Base-by-base conservation (phyloP, 2,113 vertebrate species). In the Apistogramma diplotaenia region DNA sequence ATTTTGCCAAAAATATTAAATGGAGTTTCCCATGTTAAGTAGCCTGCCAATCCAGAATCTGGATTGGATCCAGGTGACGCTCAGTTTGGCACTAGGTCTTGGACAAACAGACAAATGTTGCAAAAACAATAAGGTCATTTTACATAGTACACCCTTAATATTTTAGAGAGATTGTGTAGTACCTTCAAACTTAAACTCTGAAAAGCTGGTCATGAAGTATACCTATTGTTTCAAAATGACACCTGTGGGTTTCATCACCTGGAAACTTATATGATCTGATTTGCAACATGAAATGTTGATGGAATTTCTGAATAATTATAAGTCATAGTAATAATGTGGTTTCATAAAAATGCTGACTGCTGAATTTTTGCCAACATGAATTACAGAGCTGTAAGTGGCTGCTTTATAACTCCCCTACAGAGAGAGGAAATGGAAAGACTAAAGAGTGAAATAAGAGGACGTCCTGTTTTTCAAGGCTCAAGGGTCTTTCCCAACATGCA, bases 401-500 rank as follows among this genome's bases (percentile, higher is more conserved):
- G 60, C 74, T 83, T 65, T 62, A 67, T 73, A 78, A 40, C 54
- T 25, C 53, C 18, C 7, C 61, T 57, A 46, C 8, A 60, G 83
- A 79, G 31, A 43, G 37, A 61, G 83, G 67, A 84, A 84, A 82
- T 55, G 43, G 60, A 74, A 72, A 74, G 46, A 71, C 71, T 27
- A 16, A 85, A 55, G 74, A 55, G 37, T 89, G 54, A 79, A 89
- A 83, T 81, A 70, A 78, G 81, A 90, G 93, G 89, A 91, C 89
- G 84, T 92, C 87, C 84, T 91, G 87, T 90, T 91, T 84, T 82
- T 91, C 79, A 83, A 85, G 78, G 79, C 87, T 92, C 79, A 83
- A 91, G 91, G 90, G 91, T 89, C 85, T 91, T 91, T 92, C 89
- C 90, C 82, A 60, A 87, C 65, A 43, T 76, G 60, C 51, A 94